Evolutionary conservation across 1,140 invertebrate species (phyloP), one percentile per base, ranked within the genome.

Genomic region (Saxidomus purpurata): DNA sequence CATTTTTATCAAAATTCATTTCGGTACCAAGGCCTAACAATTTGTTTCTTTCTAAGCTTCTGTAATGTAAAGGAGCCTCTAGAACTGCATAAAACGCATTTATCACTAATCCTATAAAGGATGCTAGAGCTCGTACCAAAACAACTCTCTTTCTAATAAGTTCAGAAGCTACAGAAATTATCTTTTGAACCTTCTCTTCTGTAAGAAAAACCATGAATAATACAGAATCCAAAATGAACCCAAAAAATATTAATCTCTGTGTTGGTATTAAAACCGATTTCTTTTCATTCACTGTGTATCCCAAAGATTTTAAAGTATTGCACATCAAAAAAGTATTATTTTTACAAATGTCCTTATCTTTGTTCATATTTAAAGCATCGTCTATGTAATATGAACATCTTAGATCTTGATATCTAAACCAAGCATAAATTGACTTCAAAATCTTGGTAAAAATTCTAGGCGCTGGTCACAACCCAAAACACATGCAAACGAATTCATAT

Each of bases 331-430:
- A 4, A 25, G 85, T 69, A 74, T 88, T 76, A 22, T 67, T 22
- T 43, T 15, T 63, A 43, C 81, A 89, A 17, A 52, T 38, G 3
- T n/a, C 19, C 36, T 49, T 74, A 38, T 55, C 19, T 52, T 77
- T 36, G 43, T 71, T 76, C 82, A 82, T 76, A 15, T 85, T 67
- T 0, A 91, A 63, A 17, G 87, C 86, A 71, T 91, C 90, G 81
- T 89, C 82, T 40, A 89, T 91, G 59, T 91, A 89, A 63, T 89
- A 89, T 34, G 38, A 38, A 85, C 85, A 84, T 34, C 61, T 52
- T 31, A 85, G 63, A 80, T 36, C 25, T 52, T 71, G 82, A 43
- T 25, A 17, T 49, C 88, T 83, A 36, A 84, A 79, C 49, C 71
- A 69, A 47, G 80, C 80, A 77, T 61, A 89, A 47, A 89, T 83